Conservation (phyloP, 2,888 invertebrate species). For the Disparrhopalites patrizii region DNA sequence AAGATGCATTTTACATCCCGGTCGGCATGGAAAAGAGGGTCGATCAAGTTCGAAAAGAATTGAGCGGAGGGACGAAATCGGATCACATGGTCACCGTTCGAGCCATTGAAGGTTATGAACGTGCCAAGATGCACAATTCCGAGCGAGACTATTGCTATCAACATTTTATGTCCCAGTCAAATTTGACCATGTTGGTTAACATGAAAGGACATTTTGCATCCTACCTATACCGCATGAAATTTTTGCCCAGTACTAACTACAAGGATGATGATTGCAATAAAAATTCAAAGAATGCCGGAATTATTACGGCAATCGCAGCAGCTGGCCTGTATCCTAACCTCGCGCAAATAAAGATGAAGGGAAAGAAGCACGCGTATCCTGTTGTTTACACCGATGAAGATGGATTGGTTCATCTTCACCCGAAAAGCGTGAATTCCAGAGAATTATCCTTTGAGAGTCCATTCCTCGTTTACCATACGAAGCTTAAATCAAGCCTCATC, state of each 20-base stretch:
- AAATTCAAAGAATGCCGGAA: conserved; percentile 68
- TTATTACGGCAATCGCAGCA: conserved; percentile 79
- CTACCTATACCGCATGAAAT: conserved; percentile 70
- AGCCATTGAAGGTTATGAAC: conserved; percentile 64
- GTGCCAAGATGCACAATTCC: conserved; percentile 49
- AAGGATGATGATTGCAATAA: conserved; percentile 62
- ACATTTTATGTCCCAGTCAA: conserved; percentile 63
- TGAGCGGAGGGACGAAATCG: conserved; percentile 16
- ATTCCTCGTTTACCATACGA: conserved; percentile 74
- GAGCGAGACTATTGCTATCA: conserved; percentile 64
- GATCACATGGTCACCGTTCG: conserved; percentile 53
- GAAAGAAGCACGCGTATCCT: conserved; percentile 62
- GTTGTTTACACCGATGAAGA: conserved; percentile 72
- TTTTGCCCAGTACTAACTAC: conserved; percentile 60
- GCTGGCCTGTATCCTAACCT: conserved; percentile 89
- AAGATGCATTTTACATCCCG: conserved; percentile 75
- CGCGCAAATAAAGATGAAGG: conserved; percentile 53
- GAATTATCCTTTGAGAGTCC: conserved; percentile 58
- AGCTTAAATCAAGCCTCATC: conserved; percentile 63
- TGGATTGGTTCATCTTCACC: conserved; percentile 67
- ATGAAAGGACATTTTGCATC: conserved; percentile 79
- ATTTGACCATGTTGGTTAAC: conserved; percentile 63
- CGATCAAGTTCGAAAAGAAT: conserved; percentile 13
- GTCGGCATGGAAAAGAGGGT: conserved; percentile 52
- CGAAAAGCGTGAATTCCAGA: conserved; percentile 68